Evolutionary conservation across 2,888 invertebrate genomes (phyloP), one percentile per base, ranked within the genome.

Genomic region (Pristionchus fissidentatus): DNA sequence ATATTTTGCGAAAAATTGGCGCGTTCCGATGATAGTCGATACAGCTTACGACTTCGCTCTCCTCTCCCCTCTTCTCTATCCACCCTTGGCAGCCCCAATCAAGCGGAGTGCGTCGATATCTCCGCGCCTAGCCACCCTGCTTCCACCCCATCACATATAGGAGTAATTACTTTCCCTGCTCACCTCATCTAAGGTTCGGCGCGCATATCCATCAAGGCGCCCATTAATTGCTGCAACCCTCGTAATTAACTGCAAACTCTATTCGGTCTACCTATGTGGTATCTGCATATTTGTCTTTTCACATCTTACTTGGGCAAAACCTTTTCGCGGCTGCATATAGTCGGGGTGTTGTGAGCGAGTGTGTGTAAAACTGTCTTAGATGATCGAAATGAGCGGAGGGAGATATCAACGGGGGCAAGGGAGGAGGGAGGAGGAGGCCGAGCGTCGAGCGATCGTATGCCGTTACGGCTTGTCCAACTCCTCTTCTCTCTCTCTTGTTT

Each of bases 281-380:
- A n/a, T n/a, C n/a, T n/a, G n/a, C n/a, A n/a, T n/a, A n/a, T n/a
- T n/a, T n/a, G n/a, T n/a, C n/a, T n/a, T n/a, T n/a, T n/a, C n/a
- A n/a, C n/a, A n/a, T n/a, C n/a, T n/a, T n/a, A n/a, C n/a, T n/a
- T n/a, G n/a, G n/a, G n/a, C n/a, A n/a, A n/a, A n/a, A n/a, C n/a
- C n/a, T n/a, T n/a, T n/a, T n/a, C n/a, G n/a, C n/a, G 5, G 38
- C n/a, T 41, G 70, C n/a, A 41, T 70, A 66, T 66, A 19, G 62
- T 3, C 15, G 70, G 70, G n/a, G n/a, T n/a, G n/a, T n/a, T n/a
- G n/a, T n/a, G n/a, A n/a, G n/a, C n/a, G n/a, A n/a, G n/a, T n/a
- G n/a, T n/a, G 70, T 70, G 70, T 70, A 70, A 70, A 70, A 70
- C 70, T 70, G 41, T 26, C 15, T 70, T 70, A 70, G 70, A 70